phyloP scores from a whole-genome alignment of 2,797 vertebrate species.

The Sebastes wilsoni region DNA sequence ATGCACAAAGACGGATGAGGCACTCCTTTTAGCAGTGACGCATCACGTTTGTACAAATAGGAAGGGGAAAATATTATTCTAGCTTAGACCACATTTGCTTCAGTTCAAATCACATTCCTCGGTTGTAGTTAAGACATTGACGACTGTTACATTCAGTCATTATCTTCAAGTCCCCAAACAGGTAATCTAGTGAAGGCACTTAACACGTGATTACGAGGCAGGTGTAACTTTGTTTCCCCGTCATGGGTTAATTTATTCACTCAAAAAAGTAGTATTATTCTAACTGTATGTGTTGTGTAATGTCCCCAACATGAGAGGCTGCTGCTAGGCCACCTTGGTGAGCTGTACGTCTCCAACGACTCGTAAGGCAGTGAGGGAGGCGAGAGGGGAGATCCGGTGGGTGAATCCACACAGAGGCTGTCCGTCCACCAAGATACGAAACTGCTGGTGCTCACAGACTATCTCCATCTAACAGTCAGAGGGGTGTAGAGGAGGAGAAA shows the following conservation, averaged over 20 bases:
- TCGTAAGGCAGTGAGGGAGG: constrained; percentile 85
- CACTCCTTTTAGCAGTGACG: background rate
- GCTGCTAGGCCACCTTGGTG: constrained; percentile 89
- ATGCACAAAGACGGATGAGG: constrained; percentile 26
- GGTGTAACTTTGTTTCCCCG: constrained; percentile 42
- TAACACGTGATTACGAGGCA: constrained; percentile 64
- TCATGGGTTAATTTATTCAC: constrained; percentile 30
- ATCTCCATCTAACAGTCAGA: constrained; percentile 88
- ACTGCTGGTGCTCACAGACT: constrained; percentile 93
- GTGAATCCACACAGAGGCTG: constrained; percentile 89
- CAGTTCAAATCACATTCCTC: constrained; percentile 55
- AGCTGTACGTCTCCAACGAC: constrained; percentile 89
- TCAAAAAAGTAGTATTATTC: constrained; percentile 46
- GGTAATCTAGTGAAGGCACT: constrained; percentile 79
- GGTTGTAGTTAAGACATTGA: constrained; percentile 33
- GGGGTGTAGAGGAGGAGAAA: background rate
- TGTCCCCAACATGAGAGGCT: constrained; percentile 18
- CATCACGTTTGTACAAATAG: constrained; percentile 27
- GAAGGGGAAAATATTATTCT: constrained; percentile 6
- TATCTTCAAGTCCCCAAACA: constrained; percentile 61
- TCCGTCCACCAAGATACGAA: constrained; percentile 90
- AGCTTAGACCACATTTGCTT: constrained; percentile 27
- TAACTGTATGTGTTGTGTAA: constrained; percentile 26
- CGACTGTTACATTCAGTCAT: constrained; percentile 49
- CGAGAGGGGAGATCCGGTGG: constrained; percentile 84